These are phyloP conservation scores for Eidolon dupreanum DNA, from an alignment of 2,797 vertebrate genomes.

Conservation along the genomic window DNA sequence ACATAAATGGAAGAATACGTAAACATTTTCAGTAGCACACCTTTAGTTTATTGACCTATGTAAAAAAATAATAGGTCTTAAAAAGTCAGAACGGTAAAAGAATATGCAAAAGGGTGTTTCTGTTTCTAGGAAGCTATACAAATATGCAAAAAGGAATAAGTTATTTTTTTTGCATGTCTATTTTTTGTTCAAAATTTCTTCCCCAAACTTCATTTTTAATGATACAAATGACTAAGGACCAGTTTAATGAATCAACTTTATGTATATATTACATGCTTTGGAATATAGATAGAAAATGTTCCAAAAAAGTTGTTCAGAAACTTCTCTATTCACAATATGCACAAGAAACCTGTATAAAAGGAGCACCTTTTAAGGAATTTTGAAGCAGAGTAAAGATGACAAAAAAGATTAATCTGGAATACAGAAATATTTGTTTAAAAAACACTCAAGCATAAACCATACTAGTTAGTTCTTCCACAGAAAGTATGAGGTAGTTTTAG, in stretches of 20 bases:
- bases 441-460: slow-evolving; percentile 52
- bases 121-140: slow-evolving; percentile 87
- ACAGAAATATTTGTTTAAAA: slow-evolving; percentile 64
- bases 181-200: slow-evolving; percentile 66
- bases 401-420: slow-evolving; percentile 62
- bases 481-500: slow-evolving; percentile 87
- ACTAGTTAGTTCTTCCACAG: slow-evolving; percentile 81
- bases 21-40: slow-evolving; percentile 82
- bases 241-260: slow-evolving; percentile 94
- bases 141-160: slow-evolving; percentile 88
- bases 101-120: slow-evolving; percentile 86
- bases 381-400: slow-evolving; percentile 85
- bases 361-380: slow-evolving; percentile 92
- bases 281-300: slow-evolving; percentile 87
- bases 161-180: slow-evolving; percentile 79
- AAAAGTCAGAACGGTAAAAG: slow-evolving; percentile 87
- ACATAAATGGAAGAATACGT: slow-evolving; percentile 68
- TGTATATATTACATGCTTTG: slow-evolving; percentile 98
- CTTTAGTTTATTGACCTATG: slow-evolving; percentile 89
- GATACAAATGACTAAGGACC: slow-evolving; percentile 98
- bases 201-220: slow-evolving; percentile 86
- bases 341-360: slow-evolving; percentile 89
- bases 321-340: slow-evolving; percentile 93
- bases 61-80: slow-evolving; percentile 87
- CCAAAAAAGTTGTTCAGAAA: slow-evolving; percentile 88